Evolutionary conservation across 2,113 vertebrate species (phyloP).

Genomic region (Hydrochoerus hydrochaeris): DNA sequence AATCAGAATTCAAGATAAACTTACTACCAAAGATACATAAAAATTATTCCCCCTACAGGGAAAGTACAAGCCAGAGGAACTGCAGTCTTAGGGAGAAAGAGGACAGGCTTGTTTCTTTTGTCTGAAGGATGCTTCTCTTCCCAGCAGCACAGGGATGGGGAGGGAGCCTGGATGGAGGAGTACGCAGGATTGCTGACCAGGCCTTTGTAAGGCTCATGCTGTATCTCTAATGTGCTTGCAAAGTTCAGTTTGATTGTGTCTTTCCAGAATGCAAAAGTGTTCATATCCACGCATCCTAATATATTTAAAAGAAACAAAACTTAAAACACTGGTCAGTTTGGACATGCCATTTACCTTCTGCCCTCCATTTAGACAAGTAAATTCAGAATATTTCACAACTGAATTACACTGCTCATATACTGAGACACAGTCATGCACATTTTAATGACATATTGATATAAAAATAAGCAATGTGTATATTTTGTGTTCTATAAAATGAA

Average conservation of each 20-base stretch:
- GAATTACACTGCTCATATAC: not conserved
- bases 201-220: fast-evolving
- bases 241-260: not conserved
- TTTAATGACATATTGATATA: not conserved
- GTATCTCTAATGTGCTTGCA: not conserved
- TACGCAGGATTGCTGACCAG: not conserved
- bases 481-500: not conserved
- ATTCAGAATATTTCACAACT: not conserved
- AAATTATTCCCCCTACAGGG: not conserved
- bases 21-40: not conserved
- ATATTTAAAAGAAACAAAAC: not conserved
- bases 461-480: not conserved
- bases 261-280: not conserved
- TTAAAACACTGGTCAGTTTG: not conserved
- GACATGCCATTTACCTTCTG: not conserved
- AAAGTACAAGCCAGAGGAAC: not conserved
- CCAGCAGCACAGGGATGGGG: no score
- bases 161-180: fast-evolving
- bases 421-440: not conserved
- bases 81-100: not conserved
- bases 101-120: not conserved
- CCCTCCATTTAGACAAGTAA: not conserved
- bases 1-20: conserved; percentile 8
- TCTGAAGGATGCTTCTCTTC: not conserved
- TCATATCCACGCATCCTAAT: not conserved